Percentiles rank a stretch among this genome's conserved stretches.
Evolutionary conservation across 2,113 vertebrate species (phyloP).

Genomic region (Pholis gunnellus): DNA sequence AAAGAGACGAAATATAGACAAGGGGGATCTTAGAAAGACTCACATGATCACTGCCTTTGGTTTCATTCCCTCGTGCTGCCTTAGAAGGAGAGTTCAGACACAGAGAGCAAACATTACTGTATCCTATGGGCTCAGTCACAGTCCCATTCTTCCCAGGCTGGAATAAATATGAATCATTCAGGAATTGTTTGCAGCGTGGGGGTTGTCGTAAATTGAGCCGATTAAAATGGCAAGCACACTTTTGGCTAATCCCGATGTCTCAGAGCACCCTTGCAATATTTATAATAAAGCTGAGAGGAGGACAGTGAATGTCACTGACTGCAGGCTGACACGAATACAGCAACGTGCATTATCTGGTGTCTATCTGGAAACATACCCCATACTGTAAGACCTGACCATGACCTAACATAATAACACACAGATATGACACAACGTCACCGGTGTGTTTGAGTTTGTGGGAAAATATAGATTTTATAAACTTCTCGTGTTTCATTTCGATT

Average conservation of each 20-base stretch:
- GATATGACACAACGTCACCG: not conserved
- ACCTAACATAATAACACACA: not conserved
- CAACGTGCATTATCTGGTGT: conserved; percentile 17
- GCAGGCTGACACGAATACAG: conserved; percentile 13
- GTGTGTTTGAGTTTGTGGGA: not conserved
- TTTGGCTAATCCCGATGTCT: conserved; percentile 35
- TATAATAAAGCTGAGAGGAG: conserved; percentile 40
- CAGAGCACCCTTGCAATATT: conserved; percentile 36
- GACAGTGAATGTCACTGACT: conserved; percentile 20
- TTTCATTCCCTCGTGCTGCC: conserved; percentile 41
- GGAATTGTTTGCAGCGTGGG: conserved; percentile 50
- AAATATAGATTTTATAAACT: not conserved
- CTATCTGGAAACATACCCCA: not conserved
- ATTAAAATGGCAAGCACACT: conserved; percentile 43
- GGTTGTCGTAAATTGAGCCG: conserved; percentile 48
- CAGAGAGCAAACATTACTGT: conserved; percentile 33
- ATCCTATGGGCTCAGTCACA: conserved; percentile 21
- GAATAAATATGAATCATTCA: conserved; percentile 62
- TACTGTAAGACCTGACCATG: not conserved
- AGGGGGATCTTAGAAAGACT: conserved; percentile 46
- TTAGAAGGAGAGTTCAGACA: conserved; percentile 59
- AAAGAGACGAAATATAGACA: conserved; percentile 60
- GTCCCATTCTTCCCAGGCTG: conserved; percentile 28
- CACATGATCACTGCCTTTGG: conserved; percentile 52
- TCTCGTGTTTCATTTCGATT: not conserved